Conservation (phyloP, 2,797 vertebrate genomes). For the Pseudomugil tenellus region DNA sequence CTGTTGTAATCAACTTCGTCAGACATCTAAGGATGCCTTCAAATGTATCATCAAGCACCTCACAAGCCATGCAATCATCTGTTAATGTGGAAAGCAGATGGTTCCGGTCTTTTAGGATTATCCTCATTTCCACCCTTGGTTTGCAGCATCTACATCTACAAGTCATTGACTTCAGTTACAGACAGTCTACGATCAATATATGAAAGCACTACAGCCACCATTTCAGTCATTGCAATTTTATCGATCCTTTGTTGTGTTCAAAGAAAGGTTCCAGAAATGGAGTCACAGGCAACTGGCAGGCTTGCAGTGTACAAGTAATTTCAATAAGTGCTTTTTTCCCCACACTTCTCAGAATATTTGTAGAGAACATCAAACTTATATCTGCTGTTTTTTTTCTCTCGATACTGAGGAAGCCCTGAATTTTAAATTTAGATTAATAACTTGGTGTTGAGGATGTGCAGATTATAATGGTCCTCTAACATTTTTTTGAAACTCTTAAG, state of each 20-base stretch:
- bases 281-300: constrained; percentile 34
- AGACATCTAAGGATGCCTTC: constrained; percentile 34
- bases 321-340: constrained; percentile 45
- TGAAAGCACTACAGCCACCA: constrained; percentile 52
- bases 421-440: background rate
- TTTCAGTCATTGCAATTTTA: constrained; percentile 67
- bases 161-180: constrained; percentile 77
- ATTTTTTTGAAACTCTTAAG: background rate
- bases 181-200: constrained; percentile 73
- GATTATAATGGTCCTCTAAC: background rate
- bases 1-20: background rate
- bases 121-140: constrained; percentile 55
- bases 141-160: constrained; percentile 69
- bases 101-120: constrained; percentile 50
- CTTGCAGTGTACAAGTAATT: constrained; percentile 40
- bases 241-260: constrained; percentile 70
- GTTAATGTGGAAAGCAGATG: constrained; percentile 59
- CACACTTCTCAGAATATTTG: constrained; percentile 24
- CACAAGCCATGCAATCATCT: constrained; percentile 64
- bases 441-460: constrained; percentile 4
- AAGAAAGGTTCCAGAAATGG: constrained; percentile 74
- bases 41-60: constrained; percentile 67
- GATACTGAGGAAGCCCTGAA: background rate
- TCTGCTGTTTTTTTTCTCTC: constrained; percentile 6
- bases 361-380: constrained; percentile 26